Conservation (phyloP, 2,113 vertebrate species). For the Colinus virginianus region DNA sequence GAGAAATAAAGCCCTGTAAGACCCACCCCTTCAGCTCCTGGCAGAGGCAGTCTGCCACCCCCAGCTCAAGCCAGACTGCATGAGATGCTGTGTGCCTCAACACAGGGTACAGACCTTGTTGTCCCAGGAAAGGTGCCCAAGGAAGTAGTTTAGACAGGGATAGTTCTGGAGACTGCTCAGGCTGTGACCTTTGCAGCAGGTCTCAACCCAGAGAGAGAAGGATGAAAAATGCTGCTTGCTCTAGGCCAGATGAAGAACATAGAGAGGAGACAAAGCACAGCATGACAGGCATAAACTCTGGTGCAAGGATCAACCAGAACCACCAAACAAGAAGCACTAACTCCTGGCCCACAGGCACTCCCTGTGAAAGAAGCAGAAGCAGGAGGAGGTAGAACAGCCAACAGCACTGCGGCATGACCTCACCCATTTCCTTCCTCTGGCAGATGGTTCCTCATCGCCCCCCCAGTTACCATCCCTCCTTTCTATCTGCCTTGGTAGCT, state of each 20-base stretch:
- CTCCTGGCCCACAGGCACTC: not conserved
- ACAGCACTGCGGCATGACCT: accelerated
- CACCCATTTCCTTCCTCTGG: not conserved
- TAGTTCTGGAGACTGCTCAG: not conserved
- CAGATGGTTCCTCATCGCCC: not conserved
- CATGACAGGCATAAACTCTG: not conserved
- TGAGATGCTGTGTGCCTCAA: not conserved
- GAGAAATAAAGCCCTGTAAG: not conserved
- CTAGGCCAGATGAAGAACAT: not conserved
- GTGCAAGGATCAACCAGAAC: not conserved
- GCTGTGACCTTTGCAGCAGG: not conserved
- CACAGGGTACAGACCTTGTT: not conserved
- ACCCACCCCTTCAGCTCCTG: not conserved
- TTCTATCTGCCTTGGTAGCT: not conserved
- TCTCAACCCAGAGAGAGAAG: not conserved
- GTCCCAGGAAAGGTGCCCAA: not conserved
- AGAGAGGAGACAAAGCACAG: not conserved
- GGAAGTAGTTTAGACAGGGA: not conserved
- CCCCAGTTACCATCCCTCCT: no score
- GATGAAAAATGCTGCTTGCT: not conserved
- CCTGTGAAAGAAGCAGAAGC: not conserved
- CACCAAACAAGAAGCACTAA: not conserved
- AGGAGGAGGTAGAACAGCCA: not conserved
- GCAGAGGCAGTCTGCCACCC: not conserved
- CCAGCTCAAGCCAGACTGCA: not conserved